A percentile compares a stretch with the other conserved stretches of the same genome.
Evolutionary conservation across 2,113 vertebrate species (phyloP).

Genomic region (Gasterosteus aculeatus): DNA sequence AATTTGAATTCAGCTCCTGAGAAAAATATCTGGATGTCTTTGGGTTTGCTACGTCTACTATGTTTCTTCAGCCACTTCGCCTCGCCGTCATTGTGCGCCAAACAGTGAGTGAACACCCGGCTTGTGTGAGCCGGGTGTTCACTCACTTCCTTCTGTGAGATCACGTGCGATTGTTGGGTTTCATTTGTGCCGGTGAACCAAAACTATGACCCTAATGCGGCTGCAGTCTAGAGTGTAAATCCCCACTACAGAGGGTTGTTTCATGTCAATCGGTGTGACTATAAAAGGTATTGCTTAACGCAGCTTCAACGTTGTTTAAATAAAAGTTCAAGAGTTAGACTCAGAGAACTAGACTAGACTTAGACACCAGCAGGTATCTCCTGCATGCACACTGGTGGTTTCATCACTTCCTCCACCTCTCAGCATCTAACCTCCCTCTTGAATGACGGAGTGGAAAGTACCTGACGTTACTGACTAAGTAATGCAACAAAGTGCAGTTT

Average conservation of each 20-base stretch:
- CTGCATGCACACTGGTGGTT: neutral
- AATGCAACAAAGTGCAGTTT: slow-evolving; percentile 3
- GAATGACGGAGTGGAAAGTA: slow-evolving; percentile 59
- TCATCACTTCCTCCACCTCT: slow-evolving; percentile 50
- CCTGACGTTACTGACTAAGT: slow-evolving; percentile 41
- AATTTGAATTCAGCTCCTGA: slow-evolving; percentile 72
- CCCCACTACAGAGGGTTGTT: neutral
- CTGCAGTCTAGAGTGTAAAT: slow-evolving; percentile 5
- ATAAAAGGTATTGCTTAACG: slow-evolving; percentile 60
- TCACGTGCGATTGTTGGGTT: slow-evolving; percentile 44
- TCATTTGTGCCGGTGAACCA: slow-evolving; percentile 27
- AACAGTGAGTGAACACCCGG: slow-evolving; percentile 57
- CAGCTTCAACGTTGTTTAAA: slow-evolving; percentile 61
- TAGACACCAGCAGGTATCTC: neutral
- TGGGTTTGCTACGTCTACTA: slow-evolving; percentile 52
- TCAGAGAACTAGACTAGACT: neutral
- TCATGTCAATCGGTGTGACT: neutral
- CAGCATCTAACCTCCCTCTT: slow-evolving; percentile 30
- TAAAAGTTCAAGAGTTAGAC: neutral
- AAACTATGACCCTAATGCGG: slow-evolving; percentile 12
- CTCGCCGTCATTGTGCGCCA: slow-evolving; percentile 42
- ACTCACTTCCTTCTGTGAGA: slow-evolving; percentile 58
- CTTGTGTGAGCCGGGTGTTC: slow-evolving; percentile 37
- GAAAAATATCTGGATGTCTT: slow-evolving; percentile 69
- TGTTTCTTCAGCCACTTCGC: slow-evolving; percentile 59